Evolutionary conservation across 2,113 vertebrate genomes (phyloP).

Genomic region (Saccopteryx bilineata): DNA sequence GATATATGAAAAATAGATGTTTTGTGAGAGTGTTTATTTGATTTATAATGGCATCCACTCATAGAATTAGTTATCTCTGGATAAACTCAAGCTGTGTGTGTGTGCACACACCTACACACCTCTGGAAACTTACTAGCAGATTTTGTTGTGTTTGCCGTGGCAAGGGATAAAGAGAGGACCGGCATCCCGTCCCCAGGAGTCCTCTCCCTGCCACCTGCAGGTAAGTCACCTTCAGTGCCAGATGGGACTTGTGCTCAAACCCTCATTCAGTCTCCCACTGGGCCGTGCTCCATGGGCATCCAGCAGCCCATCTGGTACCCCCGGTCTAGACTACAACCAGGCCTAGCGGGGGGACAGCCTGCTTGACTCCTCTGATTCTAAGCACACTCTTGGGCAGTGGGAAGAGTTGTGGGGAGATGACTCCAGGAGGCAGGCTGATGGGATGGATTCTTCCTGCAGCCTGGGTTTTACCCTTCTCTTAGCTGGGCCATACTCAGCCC

Average conservation of each 20-base stretch:
- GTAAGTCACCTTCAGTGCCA: neutral
- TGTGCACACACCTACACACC: neutral
- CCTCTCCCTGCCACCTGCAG: neutral
- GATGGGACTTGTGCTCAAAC: neutral
- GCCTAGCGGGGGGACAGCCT: neutral
- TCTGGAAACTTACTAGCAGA: neutral
- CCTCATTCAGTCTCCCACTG: neutral
- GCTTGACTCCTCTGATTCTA: neutral
- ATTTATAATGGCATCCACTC: neutral
- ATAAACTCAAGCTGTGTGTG: neutral
- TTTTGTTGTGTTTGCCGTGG: conserved; percentile 13
- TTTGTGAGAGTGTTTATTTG: neutral
- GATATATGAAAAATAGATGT: conserved; percentile 37
- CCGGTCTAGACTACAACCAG: neutral
- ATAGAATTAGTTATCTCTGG: neutral
- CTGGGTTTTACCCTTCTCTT: neutral
- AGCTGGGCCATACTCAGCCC: neutral
- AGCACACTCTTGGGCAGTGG: neutral
- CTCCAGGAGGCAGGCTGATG: neutral
- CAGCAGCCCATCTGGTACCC: neutral
- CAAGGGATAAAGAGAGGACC: neutral
- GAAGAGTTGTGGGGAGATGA: neutral
- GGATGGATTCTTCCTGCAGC: neutral
- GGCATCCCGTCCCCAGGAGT: neutral
- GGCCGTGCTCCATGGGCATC: neutral